Base-by-base conservation (phyloP, 1,140 invertebrate genomes). In the Wiebesia pumilae region DNA sequence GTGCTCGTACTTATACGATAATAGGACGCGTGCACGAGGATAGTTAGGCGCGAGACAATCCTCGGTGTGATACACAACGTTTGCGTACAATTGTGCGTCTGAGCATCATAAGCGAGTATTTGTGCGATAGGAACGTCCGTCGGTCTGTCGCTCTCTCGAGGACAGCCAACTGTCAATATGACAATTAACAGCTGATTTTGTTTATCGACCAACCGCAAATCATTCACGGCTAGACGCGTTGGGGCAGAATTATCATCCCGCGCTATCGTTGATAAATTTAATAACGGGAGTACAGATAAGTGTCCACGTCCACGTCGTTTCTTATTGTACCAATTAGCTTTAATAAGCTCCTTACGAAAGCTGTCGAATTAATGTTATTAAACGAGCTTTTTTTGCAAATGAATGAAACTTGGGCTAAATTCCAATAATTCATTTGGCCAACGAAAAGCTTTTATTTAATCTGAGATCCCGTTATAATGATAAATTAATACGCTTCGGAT, bases 121-220 rank as follows among this genome's bases (percentile, higher is more conserved):
- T 71, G 1, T 24, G 35, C 35, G 24, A 19, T 62, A 6, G 0
- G 24, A 62, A 9, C 27, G 58, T 14, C 27, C 3, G 1, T 62
- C 21, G 43, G 1, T 71, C 69, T 69, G 3, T 69, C 65, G 33
- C 33, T 71, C 16, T 71, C 33, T 71, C 35, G 24, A 3, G 27
- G 51, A 14, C 58, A 24, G 3, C 27, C 2, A 62, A 24, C 21
- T 24, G 9, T 43, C 71, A 75, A 75, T 21, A 16, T 75, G 71
- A 75, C 71, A 75, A 43, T 75, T 38, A 43, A 75, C 71, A 75
- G 71, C 71, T 75, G 71, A 75, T 75, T 71, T 71, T 0, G 69
- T 38, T 38, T 43, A 75, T n/a, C 27, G 6, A 7, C 71, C 9
- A 40, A 21, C 9, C 71, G 16, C 38, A 43, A 43, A 75, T 43